Evolutionary conservation across 1,140 invertebrate genomes (phyloP), one percentile per base, ranked within the genome.

Genomic region (Glossosoma conforme): DNA sequence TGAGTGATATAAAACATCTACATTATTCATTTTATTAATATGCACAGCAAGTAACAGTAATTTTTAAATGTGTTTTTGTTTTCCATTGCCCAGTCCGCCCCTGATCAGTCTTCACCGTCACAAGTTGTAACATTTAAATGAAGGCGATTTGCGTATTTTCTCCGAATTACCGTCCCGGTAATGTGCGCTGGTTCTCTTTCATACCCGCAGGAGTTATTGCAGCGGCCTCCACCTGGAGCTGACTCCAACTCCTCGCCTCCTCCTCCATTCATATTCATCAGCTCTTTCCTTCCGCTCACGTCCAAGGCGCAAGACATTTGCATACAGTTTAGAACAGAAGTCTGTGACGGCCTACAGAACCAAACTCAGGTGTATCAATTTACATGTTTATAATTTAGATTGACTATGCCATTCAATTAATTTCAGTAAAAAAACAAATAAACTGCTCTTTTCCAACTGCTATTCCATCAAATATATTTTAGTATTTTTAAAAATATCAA

Each of bases 101-200:
- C 38, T 35, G 40, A 30, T 24, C 49, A 37, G 54, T 43, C 44
- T 41, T 46, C 17, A 32, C 38, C 38, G 49, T 52, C 17, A 45
- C 49, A 40, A 28, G 54, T 52, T 56, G 49, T 40, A 44, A 56
- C 54, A 52, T 56, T 52, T 33, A 56, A 52, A 56, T 52, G 54
- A 56, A 52, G 43, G 48, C 54, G 54, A 56, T 56, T 56, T 56
- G 38, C 54, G 49, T 52, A 56, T 56, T 52, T 56, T 52, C 49
- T 47, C 44, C 33, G 30, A n/a, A n/a, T n/a, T n/a, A n/a, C n/a
- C n/a, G n/a, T n/a, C n/a, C n/a, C n/a, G n/a, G n/a, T n/a, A n/a
- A n/a, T n/a, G 54, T 32, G 37, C 43, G 44, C 54, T 47, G 48
- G 52, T 49, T 56, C 48, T 52, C 54, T 52, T 56, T 52, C 52